Evolutionary conservation across 1,140 invertebrate genomes (phyloP).

Genomic region (Trissolcus basalis): DNA sequence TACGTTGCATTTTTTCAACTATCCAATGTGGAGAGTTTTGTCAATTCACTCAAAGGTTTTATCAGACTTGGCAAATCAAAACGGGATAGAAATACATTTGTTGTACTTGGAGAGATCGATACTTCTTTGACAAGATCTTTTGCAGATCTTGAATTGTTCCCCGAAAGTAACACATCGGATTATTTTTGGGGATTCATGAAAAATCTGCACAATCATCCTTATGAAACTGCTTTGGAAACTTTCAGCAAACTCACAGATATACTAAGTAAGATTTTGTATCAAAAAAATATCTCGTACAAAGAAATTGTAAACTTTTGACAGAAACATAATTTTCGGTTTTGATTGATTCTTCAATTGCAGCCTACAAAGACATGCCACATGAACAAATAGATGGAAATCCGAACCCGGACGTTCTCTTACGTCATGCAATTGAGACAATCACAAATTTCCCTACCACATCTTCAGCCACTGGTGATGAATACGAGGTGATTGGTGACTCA

Average conservation of each 20-base stretch:
- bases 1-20: conserved; percentile 90
- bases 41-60: conserved; percentile 80
- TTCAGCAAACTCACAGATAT: conserved; percentile 90
- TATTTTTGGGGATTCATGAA: conserved; percentile 83
- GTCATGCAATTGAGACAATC: too few species aligned
- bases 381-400: too few species aligned
- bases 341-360: too few species aligned
- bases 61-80: conserved; percentile 81
- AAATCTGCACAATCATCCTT: conserved; percentile 85
- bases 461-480: conserved; percentile 77
- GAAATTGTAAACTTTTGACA: too few species aligned
- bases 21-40: conserved; percentile 87
- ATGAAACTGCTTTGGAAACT: conserved; percentile 86
- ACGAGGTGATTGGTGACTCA: conserved; percentile 81
- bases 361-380: too few species aligned
- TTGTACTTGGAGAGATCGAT: conserved; percentile 80
- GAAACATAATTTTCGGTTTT: too few species aligned
- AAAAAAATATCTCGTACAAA: too few species aligned
- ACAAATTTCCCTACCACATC: too few species aligned
- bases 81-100: conserved; percentile 83
- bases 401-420: too few species aligned
- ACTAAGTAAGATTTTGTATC: conserved; percentile 65
- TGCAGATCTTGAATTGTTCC: conserved; percentile 88
- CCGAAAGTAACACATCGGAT: conserved; percentile 80
- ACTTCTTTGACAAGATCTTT: conserved; percentile 86